A percentile compares a stretch with the other conserved stretches of the same genome.
phyloP scores from a whole-genome alignment of 2,113 vertebrate genomes.

The Craseonycteris thonglongyai region DNA sequence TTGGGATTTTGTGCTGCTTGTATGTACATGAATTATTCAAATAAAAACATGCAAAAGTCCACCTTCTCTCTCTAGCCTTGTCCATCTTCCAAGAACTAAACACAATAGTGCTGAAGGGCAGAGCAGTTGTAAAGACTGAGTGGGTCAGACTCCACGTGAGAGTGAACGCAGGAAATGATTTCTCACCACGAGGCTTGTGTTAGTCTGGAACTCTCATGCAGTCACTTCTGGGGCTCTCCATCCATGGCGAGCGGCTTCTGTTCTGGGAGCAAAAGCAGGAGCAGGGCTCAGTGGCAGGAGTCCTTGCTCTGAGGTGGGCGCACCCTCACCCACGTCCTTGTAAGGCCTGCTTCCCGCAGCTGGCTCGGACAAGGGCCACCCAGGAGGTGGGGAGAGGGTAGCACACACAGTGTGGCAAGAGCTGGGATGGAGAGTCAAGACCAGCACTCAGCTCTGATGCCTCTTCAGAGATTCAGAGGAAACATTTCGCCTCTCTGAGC shows the following conservation, averaged over 20 bases:
- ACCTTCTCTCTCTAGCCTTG: background rate
- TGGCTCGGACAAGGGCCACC: background rate
- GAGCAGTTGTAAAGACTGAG: background rate
- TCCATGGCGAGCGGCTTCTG: background rate
- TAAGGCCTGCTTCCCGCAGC: fast-evolving
- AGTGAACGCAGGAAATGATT: background rate
- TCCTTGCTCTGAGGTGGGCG: background rate
- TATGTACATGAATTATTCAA: background rate
- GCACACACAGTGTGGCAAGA: background rate
- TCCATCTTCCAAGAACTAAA: background rate
- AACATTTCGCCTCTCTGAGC: background rate
- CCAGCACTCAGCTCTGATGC: background rate
- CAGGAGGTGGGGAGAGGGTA: background rate
- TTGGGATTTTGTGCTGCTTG: background rate
- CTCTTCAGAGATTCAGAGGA: background rate
- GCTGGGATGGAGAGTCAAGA: background rate
- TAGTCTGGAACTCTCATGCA: no score
- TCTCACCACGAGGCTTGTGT: fast-evolving
- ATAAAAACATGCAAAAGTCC: background rate
- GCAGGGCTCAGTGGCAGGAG: background rate
- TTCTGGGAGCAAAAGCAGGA: background rate
- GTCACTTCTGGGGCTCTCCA: background rate
- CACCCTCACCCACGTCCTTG: background rate
- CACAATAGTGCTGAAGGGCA: background rate
- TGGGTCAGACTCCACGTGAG: background rate